Percentiles rank a stretch among this genome's conserved stretches.
Conservation (phyloP, 1,140 invertebrate genomes). For the Adoxophyes honmai region DNA sequence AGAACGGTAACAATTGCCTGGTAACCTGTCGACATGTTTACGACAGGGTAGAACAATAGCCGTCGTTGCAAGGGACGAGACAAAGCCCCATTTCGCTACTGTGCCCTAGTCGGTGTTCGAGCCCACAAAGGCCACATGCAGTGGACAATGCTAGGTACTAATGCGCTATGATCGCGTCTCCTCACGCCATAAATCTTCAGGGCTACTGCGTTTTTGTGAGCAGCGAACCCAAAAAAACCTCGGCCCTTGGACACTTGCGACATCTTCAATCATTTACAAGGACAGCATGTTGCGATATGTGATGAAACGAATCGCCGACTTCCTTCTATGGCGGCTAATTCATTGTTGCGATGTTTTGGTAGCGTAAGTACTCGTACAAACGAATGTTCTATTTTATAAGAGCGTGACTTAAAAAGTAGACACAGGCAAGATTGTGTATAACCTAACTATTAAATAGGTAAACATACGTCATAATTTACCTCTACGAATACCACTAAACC, state of each 20-base stretch:
- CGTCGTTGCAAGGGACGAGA: slow-evolving; percentile 6
- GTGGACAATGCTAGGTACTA: slow-evolving; percentile 65
- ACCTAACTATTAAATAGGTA: too few relatives aligned
- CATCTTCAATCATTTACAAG: slow-evolving; percentile 21
- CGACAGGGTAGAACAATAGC: slow-evolving; percentile 56
- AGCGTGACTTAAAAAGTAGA: too few relatives aligned
- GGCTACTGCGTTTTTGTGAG: slow-evolving; percentile 57
- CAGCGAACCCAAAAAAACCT: slow-evolving; percentile 33
- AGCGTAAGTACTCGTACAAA: too few relatives aligned
- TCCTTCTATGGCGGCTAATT: neutral
- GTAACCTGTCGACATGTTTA: slow-evolving; percentile 72
- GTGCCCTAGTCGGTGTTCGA: slow-evolving; percentile 30
- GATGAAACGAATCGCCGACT: slow-evolving; percentile 23
- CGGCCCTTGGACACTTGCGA: slow-evolving; percentile 12
- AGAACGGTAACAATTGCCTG: slow-evolving; percentile 26
- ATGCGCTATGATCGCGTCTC: slow-evolving; percentile 68
- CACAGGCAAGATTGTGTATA: too few relatives aligned
- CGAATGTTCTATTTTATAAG: too few relatives aligned
- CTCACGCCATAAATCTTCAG: slow-evolving; percentile 63
- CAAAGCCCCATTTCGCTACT: slow-evolving; percentile 38
- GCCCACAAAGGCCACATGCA: slow-evolving; percentile 53
- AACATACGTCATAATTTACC: too few relatives aligned
- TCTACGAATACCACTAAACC: too few relatives aligned
- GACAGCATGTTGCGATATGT: slow-evolving; percentile 16
- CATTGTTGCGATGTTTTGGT: neutral